These are phyloP conservation scores for Zeugodacus cucurbitae DNA, from an alignment of 1,140 invertebrate species.

Conservation along the genomic window DNA sequence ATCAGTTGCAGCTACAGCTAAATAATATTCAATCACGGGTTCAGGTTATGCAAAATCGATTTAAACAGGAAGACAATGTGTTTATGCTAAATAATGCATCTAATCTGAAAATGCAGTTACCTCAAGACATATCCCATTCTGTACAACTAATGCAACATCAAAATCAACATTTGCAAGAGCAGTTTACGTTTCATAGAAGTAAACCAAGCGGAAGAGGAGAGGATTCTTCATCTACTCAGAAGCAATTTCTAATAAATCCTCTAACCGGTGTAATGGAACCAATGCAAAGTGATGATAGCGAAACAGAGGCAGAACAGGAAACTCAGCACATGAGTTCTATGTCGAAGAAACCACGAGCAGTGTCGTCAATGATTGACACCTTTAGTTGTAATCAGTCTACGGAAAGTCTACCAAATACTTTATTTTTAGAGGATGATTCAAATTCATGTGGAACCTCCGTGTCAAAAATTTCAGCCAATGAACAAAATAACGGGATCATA, in stretches of 20 bases:
- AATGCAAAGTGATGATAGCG: conserved; percentile 75
- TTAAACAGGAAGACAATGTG: conserved; percentile 48
- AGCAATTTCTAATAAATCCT: conserved; percentile 87
- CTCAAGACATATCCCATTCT: conserved; percentile 42
- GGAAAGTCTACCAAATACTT: conserved; percentile 67
- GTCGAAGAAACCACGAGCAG: neutral
- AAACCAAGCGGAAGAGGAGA: neutral
- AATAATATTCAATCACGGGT: neutral
- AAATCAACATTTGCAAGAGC: conserved; percentile 37
- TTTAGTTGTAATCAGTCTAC: conserved; percentile 67
- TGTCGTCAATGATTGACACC: conserved; percentile 7
- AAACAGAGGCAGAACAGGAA: conserved; percentile 63
- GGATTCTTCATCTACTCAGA: conserved; percentile 64
- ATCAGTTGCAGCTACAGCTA: conserved; percentile 38
- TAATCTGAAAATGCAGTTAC: neutral
- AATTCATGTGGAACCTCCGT: conserved; percentile 64
- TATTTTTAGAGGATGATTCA: conserved; percentile 70
- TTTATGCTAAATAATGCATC: conserved; percentile 7
- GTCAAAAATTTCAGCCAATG: conserved; percentile 67
- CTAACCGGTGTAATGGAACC: conserved; percentile 87
- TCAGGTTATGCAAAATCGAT: conserved; percentile 42
- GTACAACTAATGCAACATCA: conserved; percentile 1
- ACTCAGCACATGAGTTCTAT: conserved; percentile 47
- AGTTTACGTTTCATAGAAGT: neutral
- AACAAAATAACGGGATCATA: conserved; percentile 41